Base-by-base conservation (phyloP, 2,888 invertebrate genomes). In the Pterostichus niger region DNA sequence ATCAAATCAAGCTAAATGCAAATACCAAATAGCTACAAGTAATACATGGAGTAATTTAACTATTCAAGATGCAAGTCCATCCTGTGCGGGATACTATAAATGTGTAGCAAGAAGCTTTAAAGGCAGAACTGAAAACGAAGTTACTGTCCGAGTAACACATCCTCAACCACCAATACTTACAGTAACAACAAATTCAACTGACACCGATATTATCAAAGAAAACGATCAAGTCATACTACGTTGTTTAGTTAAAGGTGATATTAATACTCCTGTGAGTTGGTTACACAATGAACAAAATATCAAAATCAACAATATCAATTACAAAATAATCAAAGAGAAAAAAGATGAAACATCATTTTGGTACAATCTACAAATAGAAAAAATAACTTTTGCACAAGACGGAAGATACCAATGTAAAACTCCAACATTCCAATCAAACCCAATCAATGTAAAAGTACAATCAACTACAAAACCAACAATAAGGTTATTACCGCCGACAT, bases 171-270 rank as follows among this genome's bases (percentile, higher is more conserved):
- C 64, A 35, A 7, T n/a, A 64, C 33, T 31, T 35, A 35, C 11
- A 64, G 6, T 35, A 33, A 7, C 11, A 33, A 64, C 33, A 7
- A 5, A 40, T 40, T 40, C 9, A 9, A 64, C 11, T 35, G 13
- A 64, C 33, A 35, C n/a, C 13, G 9, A 13, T 13, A 35, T 35
- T 64, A 2, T 64, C 33, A 35, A 35, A 11, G 64, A 35, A 64
- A 64, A 64, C 13, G 64, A 33, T 35, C n/a, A 64, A 64, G 13
- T 64, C 6, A 35, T 33, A 35, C n/a, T 64, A 64, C 24, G 5
- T 13, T 64, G 64, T 35, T 35, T 64, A 64, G 33, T 64, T 11
- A 64, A n/a, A 64, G 64, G 64, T 35, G 64, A 64, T 35, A 35
- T 64, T 64, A 64, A 9, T 10, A 35, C 11, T 3, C 35, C 35